phyloP scores from a whole-genome alignment of 2,113 vertebrate species.

The Cynocephalus volans region DNA sequence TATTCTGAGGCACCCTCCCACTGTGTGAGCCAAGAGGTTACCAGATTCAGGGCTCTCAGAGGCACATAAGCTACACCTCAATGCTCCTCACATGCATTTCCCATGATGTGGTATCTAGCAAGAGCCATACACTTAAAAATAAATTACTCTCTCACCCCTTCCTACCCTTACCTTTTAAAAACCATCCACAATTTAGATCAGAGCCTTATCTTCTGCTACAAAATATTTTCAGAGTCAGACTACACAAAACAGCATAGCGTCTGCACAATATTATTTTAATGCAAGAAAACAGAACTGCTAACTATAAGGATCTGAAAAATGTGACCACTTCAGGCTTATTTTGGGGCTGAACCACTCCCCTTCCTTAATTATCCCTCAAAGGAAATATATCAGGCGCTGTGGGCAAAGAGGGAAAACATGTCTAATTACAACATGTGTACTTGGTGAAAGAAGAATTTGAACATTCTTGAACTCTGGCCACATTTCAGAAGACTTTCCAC shows the following conservation, averaged over 20 bases:
- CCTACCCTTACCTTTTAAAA: conserved; percentile 22
- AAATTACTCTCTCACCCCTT: conserved; percentile 39
- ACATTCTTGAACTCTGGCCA: conserved; percentile 75
- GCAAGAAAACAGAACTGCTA: conserved; percentile 54
- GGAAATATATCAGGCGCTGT: conserved; percentile 39
- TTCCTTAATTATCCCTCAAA: conserved; percentile 69
- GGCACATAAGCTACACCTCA: neutral
- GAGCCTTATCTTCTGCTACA: neutral
- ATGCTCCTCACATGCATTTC: neutral
- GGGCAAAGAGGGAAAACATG: conserved; percentile 71
- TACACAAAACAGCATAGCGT: conserved; percentile 21
- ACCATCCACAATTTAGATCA: neutral
- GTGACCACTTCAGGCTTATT: conserved; percentile 48
- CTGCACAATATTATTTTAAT: conserved; percentile 53
- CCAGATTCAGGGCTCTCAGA: neutral
- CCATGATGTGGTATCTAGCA: neutral
- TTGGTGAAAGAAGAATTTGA: conserved; percentile 46
- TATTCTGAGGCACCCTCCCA: neutral
- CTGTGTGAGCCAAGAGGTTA: neutral
- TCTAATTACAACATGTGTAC: conserved; percentile 69
- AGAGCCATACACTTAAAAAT: conserved; percentile 46
- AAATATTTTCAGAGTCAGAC: conserved; percentile 37
- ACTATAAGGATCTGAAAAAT: conserved; percentile 66
- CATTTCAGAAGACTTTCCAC: conserved; percentile 62
- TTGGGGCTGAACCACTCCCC: conserved; percentile 35